Percentiles rank a stretch among this genome's conserved stretches.
These are phyloP conservation scores for Stictonetta naevosa DNA, from an alignment of 2,113 vertebrate genomes.

Conservation along the genomic window DNA sequence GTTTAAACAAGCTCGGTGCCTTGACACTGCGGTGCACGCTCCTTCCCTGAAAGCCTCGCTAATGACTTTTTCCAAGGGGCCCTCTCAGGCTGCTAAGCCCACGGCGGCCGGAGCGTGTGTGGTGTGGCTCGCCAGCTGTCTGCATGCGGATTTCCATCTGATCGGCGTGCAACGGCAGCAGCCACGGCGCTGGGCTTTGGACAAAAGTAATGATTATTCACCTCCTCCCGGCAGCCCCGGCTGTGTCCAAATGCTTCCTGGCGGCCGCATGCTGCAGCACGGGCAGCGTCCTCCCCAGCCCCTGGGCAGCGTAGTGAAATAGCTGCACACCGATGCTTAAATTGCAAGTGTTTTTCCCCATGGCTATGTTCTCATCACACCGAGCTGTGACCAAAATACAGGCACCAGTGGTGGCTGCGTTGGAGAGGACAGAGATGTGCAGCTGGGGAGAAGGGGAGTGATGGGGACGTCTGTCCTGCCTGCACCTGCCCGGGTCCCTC, in stretches of 20 bases:
- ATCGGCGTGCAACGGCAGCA: background rate
- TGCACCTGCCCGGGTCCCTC: accelerated
- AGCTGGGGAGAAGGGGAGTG: background rate
- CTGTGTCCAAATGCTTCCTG: background rate
- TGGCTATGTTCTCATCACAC: background rate
- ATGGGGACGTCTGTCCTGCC: background rate
- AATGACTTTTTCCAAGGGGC: constrained; percentile 40
- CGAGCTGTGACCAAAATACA: accelerated
- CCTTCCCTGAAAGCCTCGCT: background rate
- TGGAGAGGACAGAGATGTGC: background rate
- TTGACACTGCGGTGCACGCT: background rate
- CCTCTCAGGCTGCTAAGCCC: constrained; percentile 23
- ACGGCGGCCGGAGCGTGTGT: background rate
- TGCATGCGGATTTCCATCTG: constrained; percentile 12
- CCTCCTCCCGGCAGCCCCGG: background rate
- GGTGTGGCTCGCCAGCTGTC: constrained; percentile 56
- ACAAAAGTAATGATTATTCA: constrained; percentile 29
- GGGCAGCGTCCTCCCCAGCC: accelerated
- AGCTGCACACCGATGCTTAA: background rate
- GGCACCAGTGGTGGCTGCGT: accelerated
- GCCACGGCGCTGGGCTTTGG: background rate
- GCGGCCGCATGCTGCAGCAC: accelerated
- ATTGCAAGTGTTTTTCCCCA: accelerated
- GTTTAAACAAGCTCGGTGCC: background rate
- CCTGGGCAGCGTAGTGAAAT: background rate